Evolutionary conservation across 2,113 vertebrate species (phyloP).

Genomic region (Pimephales promelas): DNA sequence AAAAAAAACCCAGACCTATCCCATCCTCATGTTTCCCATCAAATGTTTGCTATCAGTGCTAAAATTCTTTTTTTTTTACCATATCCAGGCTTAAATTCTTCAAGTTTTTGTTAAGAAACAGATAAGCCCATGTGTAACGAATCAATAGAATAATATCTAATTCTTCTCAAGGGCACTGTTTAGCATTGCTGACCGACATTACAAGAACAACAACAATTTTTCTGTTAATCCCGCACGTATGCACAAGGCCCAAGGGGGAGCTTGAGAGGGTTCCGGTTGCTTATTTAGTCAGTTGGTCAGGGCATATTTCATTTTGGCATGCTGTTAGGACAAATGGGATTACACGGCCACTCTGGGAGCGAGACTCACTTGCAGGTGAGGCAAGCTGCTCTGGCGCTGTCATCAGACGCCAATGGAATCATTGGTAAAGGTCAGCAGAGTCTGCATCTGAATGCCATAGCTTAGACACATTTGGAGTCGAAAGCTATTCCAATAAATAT

Average conservation of each 20-base stretch:
- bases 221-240: background rate
- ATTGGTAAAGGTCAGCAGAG: conserved; percentile 74
- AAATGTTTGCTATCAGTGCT: background rate
- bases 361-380: conserved; percentile 67
- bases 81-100: background rate
- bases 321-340: conserved; percentile 72
- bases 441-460: conserved; percentile 72
- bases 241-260: background rate
- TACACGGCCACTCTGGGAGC: conserved; percentile 66
- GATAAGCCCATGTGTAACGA: background rate
- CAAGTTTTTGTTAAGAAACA: background rate
- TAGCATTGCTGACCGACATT: background rate
- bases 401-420: conserved; percentile 67
- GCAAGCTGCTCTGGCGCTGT: conserved; percentile 56
- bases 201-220: background rate
- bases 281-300: conserved; percentile 10
- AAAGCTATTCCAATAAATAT: conserved; percentile 70
- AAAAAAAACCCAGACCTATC: background rate
- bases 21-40: too few relatives aligned
- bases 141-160: background rate
- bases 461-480: conserved; percentile 67
- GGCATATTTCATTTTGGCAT: conserved; percentile 65
- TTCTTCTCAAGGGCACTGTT: conserved; percentile 16
- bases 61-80: background rate
- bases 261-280: background rate